Conservation (phyloP, 2,888 invertebrate species). For the Tenodera sinensis region DNA sequence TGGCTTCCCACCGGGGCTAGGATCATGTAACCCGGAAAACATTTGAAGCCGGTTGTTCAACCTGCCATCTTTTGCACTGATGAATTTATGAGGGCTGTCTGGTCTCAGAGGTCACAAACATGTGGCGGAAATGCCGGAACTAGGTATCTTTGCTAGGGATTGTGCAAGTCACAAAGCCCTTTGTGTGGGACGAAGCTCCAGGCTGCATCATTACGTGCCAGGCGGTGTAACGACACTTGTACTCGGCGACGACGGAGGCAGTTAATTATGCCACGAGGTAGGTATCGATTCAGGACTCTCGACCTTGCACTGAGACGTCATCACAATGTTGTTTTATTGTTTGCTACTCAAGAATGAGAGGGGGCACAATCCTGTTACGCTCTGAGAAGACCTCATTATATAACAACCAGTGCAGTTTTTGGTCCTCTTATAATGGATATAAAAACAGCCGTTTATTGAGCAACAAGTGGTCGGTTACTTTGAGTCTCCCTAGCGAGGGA, state of each 20-base stretch:
- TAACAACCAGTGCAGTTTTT: too few relatives aligned
- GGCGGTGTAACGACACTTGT: not conserved
- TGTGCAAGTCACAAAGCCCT: not conserved
- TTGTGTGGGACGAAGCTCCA: not conserved
- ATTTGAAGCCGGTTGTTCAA: too few relatives aligned
- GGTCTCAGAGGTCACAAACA: not conserved
- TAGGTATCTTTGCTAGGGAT: too few relatives aligned
- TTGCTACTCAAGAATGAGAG: not conserved
- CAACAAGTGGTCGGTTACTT: not conserved
- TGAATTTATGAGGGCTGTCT: too few relatives aligned
- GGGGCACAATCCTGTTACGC: not conserved
- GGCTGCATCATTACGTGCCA: not conserved
- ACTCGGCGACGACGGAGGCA: too few relatives aligned
- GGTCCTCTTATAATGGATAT: too few relatives aligned
- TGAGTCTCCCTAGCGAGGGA: not conserved
- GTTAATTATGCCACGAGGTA: not conserved
- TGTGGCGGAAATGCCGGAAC: not conserved
- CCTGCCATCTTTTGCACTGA: too few relatives aligned
- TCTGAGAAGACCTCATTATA: too few relatives aligned
- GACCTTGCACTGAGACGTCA: not conserved
- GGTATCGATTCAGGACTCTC: not conserved
- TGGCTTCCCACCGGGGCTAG: too few relatives aligned
- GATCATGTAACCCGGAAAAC: too few relatives aligned
- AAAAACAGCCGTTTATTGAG: not conserved
- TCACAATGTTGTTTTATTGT: not conserved